phyloP scores from a whole-genome alignment of 2,113 vertebrate species.

The Elaphurus davidianus region DNA sequence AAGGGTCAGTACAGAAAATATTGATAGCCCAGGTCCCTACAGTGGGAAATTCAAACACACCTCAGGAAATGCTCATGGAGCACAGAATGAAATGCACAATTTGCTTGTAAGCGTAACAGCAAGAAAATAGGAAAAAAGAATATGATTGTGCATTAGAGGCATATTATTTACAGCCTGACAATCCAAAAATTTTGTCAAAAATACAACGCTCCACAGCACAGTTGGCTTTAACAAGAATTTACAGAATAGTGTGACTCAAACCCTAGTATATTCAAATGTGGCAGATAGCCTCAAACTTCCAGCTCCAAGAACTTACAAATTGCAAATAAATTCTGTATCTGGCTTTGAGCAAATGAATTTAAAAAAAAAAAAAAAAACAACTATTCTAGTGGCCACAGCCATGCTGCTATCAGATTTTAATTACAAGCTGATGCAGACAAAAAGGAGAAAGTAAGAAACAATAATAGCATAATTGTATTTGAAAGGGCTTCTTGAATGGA shows the following conservation, averaged over 20 bases:
- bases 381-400: not conserved
- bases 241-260: not conserved
- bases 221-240: constrained; percentile 21
- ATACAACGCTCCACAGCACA: not conserved
- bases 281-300: not conserved
- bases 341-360: not conserved
- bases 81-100: constrained; percentile 41
- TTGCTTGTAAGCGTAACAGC: not conserved
- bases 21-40: constrained; percentile 2
- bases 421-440: not conserved
- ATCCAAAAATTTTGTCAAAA: not conserved
- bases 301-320: not conserved
- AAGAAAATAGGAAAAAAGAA: not conserved
- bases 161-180: not conserved
- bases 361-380: not conserved
- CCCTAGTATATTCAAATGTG: not conserved
- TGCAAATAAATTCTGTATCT: not conserved
- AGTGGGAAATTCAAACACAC: constrained; percentile 43
- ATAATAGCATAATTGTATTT: not conserved
- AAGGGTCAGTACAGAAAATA: constrained; percentile 59
- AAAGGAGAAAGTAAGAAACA: constrained; percentile 44
- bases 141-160: not conserved
- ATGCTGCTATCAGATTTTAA: not conserved
- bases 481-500: not conserved
- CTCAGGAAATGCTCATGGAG: constrained; percentile 31